Percentiles rank a stretch among this genome's conserved stretches.
Conservation (phyloP, 2,113 vertebrate genomes). For the Dipodomys merriami region DNA sequence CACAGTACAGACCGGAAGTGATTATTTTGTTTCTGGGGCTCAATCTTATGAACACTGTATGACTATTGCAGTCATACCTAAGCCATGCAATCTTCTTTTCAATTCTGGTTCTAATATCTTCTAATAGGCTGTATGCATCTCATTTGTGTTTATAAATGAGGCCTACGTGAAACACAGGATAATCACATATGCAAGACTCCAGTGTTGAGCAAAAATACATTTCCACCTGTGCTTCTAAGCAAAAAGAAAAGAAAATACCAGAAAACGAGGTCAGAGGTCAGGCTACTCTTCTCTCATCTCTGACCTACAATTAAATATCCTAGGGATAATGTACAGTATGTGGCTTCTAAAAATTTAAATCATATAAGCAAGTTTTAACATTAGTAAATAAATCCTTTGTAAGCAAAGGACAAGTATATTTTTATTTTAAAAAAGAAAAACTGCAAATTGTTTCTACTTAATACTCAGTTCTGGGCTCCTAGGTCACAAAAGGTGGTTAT, state of each 20-base stretch:
- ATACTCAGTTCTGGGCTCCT: constrained; percentile 85
- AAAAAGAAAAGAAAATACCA: constrained; percentile 53
- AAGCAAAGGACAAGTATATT: constrained; percentile 79
- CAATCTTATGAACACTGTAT: constrained; percentile 34
- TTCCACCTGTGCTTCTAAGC: constrained; percentile 45
- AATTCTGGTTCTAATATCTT: constrained; percentile 80
- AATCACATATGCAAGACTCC: constrained; percentile 47
- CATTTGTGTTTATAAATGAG: constrained; percentile 73
- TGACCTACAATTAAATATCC: constrained; percentile 52
- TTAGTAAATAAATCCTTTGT: constrained; percentile 84
- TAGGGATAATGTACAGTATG: constrained; percentile 70
- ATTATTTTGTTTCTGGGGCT: constrained; percentile 67
- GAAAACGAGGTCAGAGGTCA: constrained; percentile 21
- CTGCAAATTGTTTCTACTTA: constrained; percentile 90
- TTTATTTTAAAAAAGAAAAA: constrained; percentile 85
- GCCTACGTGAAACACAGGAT: constrained; percentile 58
- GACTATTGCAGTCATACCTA: constrained; percentile 45
- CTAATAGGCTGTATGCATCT: constrained; percentile 75
- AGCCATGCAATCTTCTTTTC: constrained; percentile 73
- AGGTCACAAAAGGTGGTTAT: constrained; percentile 91
- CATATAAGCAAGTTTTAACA: constrained; percentile 70
- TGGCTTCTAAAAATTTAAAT: constrained; percentile 74
- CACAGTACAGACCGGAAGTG: constrained; percentile 68
- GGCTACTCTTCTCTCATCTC: constrained; percentile 49
- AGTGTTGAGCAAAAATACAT: constrained; percentile 53